A percentile compares a stretch with the other conserved stretches of the same genome.
Conservation (phyloP, 2,888 invertebrate species). For the Timema podura region DNA sequence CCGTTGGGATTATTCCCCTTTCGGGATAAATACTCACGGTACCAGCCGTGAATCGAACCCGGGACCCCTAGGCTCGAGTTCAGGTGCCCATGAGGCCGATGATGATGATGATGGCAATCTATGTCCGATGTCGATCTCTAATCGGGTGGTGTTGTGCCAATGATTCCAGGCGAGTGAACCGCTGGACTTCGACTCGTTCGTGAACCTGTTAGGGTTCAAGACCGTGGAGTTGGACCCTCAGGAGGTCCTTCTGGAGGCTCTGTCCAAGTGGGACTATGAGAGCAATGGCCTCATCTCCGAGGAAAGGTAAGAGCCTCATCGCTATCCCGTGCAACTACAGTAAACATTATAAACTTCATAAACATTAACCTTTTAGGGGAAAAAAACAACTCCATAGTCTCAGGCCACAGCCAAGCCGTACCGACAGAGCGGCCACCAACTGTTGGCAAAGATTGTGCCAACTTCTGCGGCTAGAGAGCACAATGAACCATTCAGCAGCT, state of each 20-base stretch:
- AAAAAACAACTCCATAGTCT: neutral
- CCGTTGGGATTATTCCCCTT: no score
- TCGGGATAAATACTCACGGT: no score
- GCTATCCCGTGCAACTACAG: neutral
- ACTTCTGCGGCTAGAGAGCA: no score
- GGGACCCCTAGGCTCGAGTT: no score
- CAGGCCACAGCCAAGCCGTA: neutral
- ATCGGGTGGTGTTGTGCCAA: neutral
- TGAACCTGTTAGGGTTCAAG: constrained; percentile 57
- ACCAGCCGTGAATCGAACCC: no score
- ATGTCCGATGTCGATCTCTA: neutral
- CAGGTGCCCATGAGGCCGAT: no score
- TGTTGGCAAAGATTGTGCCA: no score
- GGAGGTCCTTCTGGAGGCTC: constrained; percentile 57
- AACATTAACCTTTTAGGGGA: constrained; percentile 18
- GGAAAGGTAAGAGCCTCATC: constrained; percentile 49
- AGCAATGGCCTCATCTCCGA: constrained; percentile 60
- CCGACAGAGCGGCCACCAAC: no score
- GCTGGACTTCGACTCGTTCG: constrained; percentile 60
- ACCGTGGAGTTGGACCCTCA: constrained; percentile 61
- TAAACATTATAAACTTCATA: constrained; percentile 15
- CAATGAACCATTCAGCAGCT: no score
- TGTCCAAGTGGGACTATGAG: constrained; percentile 61
- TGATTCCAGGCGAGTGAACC: constrained; percentile 48
- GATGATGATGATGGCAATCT: no score